A percentile compares a stretch with the other conserved stretches of the same genome.
Conservation (phyloP, 1,140 invertebrate genomes). For the Nasonia giraulti region DNA sequence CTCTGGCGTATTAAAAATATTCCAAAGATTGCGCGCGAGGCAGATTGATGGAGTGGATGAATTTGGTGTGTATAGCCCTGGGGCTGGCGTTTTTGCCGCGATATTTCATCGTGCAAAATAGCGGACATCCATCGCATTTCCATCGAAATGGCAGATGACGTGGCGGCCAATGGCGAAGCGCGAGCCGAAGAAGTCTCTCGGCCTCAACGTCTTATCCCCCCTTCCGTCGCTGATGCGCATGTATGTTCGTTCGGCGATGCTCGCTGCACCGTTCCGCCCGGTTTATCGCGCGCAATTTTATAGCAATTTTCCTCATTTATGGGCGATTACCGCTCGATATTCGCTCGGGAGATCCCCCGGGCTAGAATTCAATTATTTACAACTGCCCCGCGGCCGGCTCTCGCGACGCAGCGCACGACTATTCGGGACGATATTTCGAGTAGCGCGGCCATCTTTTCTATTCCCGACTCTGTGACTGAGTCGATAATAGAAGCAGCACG, state of each 20-base stretch:
- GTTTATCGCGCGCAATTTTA: slow-evolving; percentile 71
- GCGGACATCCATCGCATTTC: slow-evolving; percentile 71
- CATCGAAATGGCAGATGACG: slow-evolving; percentile 71
- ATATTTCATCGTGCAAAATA: slow-evolving; percentile 72
- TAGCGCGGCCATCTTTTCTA: slow-evolving; percentile 53
- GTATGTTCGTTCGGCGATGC: background rate
- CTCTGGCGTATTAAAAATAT: background rate
- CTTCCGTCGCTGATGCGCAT: slow-evolving; percentile 37
- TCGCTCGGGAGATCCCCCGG: slow-evolving; percentile 48
- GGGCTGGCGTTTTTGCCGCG: slow-evolving; percentile 60
- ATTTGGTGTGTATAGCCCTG: slow-evolving; percentile 53
- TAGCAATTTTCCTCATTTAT: slow-evolving; percentile 74
- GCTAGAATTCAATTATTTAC: slow-evolving; percentile 53
- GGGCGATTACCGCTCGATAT: slow-evolving; percentile 66
- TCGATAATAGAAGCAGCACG: slow-evolving; percentile 59
- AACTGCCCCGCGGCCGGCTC: background rate
- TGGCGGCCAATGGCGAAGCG: slow-evolving; percentile 59
- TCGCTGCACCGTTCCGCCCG: slow-evolving; percentile 41
- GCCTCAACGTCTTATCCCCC: slow-evolving; percentile 36
- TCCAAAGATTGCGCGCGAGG: background rate
- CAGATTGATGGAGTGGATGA: slow-evolving; percentile 5
- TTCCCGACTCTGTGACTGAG: slow-evolving; percentile 55
- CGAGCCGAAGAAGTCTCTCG: slow-evolving; percentile 36
- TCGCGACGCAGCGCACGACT: background rate
- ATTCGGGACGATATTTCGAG: slow-evolving; percentile 52